phyloP scores from a whole-genome alignment of 2,113 vertebrate genomes.

The Tautogolabrus adspersus region DNA sequence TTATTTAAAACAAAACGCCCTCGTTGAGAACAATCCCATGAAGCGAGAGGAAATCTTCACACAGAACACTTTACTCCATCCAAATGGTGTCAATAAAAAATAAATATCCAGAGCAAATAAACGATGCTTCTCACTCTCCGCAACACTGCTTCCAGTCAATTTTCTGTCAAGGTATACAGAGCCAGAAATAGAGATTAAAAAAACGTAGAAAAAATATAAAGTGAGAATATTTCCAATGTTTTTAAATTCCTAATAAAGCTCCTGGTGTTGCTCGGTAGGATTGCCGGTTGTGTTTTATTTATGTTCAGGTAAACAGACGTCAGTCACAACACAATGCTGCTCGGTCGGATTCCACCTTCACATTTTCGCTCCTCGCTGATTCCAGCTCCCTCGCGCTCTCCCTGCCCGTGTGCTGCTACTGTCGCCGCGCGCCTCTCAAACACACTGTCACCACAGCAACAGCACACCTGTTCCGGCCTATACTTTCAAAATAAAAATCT shows the following conservation, averaged over 20 bases:
- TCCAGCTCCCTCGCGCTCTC: conserved; percentile 51
- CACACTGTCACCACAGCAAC: neutral
- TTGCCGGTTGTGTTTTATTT: neutral
- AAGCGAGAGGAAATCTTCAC: conserved; percentile 45
- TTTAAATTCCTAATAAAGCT: conserved; percentile 45
- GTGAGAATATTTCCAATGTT: conserved; percentile 44
- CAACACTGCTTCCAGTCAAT: conserved; percentile 44
- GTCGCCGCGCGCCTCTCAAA: conserved; percentile 57
- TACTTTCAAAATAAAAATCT: conserved; percentile 65
- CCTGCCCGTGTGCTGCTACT: conserved; percentile 53
- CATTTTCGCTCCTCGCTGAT: conserved; percentile 57
- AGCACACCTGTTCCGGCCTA: neutral
- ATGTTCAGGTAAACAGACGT: conserved; percentile 18
- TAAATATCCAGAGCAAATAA: conserved; percentile 20
- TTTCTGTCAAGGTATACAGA: conserved; percentile 41
- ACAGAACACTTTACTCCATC: conserved; percentile 49
- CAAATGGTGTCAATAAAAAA: conserved; percentile 19
- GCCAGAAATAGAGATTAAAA: conserved; percentile 4
- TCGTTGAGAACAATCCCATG: conserved; percentile 70
- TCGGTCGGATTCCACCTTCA: conserved; percentile 72
- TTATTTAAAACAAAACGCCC: conserved; percentile 71
- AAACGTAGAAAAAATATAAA: neutral
- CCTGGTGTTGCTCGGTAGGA: conserved; percentile 24
- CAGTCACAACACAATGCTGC: conserved; percentile 63
- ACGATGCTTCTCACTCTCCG: conserved; percentile 56